Evolutionary conservation across 92 coral and sea anemone species (phyloP), one percentile per base, ranked within the genome.

Genomic region (Zoanthus gigantus): DNA sequence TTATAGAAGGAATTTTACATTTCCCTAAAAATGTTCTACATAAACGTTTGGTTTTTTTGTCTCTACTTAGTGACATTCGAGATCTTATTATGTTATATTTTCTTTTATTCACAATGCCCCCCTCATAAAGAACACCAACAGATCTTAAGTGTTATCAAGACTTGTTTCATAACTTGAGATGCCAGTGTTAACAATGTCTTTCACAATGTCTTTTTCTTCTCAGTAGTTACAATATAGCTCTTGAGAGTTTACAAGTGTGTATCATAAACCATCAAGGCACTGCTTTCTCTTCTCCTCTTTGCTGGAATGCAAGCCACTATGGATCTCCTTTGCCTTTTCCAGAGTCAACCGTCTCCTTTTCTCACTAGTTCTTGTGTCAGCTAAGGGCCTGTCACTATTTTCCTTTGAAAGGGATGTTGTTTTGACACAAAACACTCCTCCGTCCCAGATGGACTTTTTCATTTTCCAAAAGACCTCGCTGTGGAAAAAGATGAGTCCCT

Each of bases 71-170:
- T 61, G 71, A 44, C 58, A 86, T 69, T 44, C 83, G 82, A 80
- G 87, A 78, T 80, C 88, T 54, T 77, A 78, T 80, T 47, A 11
- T 67, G 82, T 86, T 85, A 67, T 85, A 90, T 58, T 90, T 87
- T 77, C 77, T 78, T 63, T 90, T 90, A 69, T 89, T 85, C n/a
- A 87, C 75, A 16, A 90, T 78, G 31, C 89, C 89, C 32, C 92
- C 89, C 60, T 84, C 89, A 76, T 89, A 84, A 44, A 89, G 78
- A 77, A 89, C 89, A 74, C 86, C 61, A 44, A 83, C 89, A 48
- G 92, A 89, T 58, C 92, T 13, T 34, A 86, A 53, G 78, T 72
- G 71, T 86, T 76, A 31, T 86, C 60, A 34, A 29, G 46, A 73
- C 89, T 86, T 5, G 65, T 69, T 76, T 86, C 83, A 74, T 86